Conservation (phyloP, 2,888 invertebrate genomes). For the Allacma fusca region DNA sequence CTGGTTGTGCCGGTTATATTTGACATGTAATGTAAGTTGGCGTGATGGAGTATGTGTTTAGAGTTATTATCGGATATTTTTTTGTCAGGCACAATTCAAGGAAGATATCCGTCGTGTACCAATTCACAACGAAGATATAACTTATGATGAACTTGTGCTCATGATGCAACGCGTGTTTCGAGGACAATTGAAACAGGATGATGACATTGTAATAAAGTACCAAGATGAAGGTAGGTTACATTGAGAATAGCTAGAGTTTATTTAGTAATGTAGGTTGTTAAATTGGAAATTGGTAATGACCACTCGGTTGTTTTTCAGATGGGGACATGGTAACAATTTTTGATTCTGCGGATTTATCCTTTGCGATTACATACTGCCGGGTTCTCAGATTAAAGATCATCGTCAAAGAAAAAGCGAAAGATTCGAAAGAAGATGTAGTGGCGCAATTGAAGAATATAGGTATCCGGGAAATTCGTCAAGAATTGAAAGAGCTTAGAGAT, state of each 20-base stretch:
- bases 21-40: too few species aligned
- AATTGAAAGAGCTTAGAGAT: slow-evolving; percentile 69
- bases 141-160: slow-evolving; percentile 73
- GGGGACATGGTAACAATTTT: slow-evolving; percentile 76
- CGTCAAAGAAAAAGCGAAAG: slow-evolving; percentile 62
- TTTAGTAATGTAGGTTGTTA: too few species aligned
- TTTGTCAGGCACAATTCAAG: slow-evolving; percentile 68
- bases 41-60: too few species aligned
- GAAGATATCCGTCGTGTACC: slow-evolving; percentile 75
- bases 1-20: too few species aligned
- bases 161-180: slow-evolving; percentile 78
- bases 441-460: slow-evolving; percentile 63
- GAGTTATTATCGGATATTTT: too few species aligned
- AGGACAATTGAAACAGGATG: slow-evolving; percentile 71
- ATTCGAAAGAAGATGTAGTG: slow-evolving; percentile 16
- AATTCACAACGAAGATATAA: slow-evolving; percentile 77
- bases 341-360: slow-evolving; percentile 75
- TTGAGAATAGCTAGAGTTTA: too few species aligned
- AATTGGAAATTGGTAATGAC: too few species aligned
- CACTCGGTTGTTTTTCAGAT: too few species aligned
- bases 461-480: slow-evolving; percentile 66
- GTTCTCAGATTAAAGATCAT: slow-evolving; percentile 73
- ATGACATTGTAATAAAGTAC: slow-evolving; percentile 76
- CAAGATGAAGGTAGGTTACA: slow-evolving; percentile 74
- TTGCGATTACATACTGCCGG: slow-evolving; percentile 73